Conservation (phyloP, 2,888 invertebrate species). For the Cosmopolites sordidus region DNA sequence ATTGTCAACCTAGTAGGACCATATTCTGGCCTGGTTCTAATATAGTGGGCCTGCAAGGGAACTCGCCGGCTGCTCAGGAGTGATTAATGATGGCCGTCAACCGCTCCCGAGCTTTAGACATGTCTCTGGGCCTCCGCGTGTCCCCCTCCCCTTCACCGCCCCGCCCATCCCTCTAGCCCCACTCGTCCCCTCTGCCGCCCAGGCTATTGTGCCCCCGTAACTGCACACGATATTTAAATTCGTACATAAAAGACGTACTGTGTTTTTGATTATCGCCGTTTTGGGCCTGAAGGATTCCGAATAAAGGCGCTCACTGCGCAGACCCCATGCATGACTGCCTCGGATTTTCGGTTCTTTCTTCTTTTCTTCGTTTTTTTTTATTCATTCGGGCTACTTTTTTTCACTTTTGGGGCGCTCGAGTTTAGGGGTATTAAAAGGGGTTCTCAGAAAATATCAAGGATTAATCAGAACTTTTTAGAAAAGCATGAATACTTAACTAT, state of each 20-base stretch:
- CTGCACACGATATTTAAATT: slow-evolving; percentile 48
- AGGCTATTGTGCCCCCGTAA: slow-evolving; percentile 27
- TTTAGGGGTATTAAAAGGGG: no score
- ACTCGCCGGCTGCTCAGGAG: slow-evolving; percentile 46
- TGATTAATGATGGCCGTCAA: slow-evolving; percentile 50
- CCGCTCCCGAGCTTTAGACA: slow-evolving; percentile 49
- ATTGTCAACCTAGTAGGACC: slow-evolving; percentile 7
- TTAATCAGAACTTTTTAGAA: no score
- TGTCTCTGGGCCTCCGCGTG: slow-evolving; percentile 46
- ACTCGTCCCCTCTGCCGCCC: slow-evolving; percentile 20
- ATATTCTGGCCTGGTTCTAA: slow-evolving; percentile 23
- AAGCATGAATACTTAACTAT: no score
- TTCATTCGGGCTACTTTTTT: no score
- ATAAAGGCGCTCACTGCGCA: slow-evolving; percentile 34
- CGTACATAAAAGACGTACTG: slow-evolving; percentile 45
- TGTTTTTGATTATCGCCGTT: slow-evolving; percentile 49
- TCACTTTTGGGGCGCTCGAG: no score
- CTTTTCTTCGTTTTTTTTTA: background rate
- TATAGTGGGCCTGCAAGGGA: slow-evolving; percentile 27
- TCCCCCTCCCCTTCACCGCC: slow-evolving; percentile 38
- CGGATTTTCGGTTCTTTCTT: slow-evolving; percentile 3
- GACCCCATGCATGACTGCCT: slow-evolving; percentile 5
- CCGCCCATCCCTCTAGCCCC: slow-evolving; percentile 26
- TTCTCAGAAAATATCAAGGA: no score
- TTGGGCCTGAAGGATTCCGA: slow-evolving; percentile 45